A percentile compares a stretch with the other conserved stretches of the same genome.
Evolutionary conservation across 2,797 vertebrate genomes (phyloP).

Genomic region (Platalea minor): DNA sequence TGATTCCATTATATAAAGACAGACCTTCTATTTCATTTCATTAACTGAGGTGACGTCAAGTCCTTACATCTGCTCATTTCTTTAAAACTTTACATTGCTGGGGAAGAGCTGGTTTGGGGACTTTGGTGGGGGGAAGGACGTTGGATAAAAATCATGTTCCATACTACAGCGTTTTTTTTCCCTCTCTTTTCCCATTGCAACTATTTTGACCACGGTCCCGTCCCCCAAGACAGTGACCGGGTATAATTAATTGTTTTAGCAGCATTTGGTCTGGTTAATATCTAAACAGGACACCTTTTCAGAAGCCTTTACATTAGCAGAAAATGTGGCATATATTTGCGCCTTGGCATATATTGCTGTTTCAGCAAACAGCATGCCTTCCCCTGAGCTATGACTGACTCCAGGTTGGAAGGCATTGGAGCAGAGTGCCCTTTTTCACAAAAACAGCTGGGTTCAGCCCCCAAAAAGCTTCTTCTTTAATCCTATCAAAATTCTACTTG

Average conservation of each 20-base stretch:
- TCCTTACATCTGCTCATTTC: background rate
- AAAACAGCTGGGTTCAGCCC: background rate
- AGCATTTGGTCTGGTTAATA: background rate
- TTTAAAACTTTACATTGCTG: background rate
- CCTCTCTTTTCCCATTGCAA: background rate
- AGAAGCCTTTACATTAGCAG: background rate
- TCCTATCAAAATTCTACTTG: background rate
- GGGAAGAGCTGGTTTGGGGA: background rate
- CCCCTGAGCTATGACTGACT: background rate
- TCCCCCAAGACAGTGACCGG: background rate
- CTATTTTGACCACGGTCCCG: background rate
- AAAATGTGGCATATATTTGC: background rate
- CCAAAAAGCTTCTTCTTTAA: background rate
- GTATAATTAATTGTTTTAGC: background rate
- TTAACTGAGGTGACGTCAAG: background rate
- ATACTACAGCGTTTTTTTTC: background rate
- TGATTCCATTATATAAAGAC: slow-evolving; percentile 39
- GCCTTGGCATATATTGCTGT: background rate
- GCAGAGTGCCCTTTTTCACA: background rate
- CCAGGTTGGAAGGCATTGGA: background rate
- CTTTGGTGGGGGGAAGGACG: background rate
- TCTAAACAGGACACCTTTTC: background rate
- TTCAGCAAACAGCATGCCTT: background rate
- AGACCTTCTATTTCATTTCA: background rate
- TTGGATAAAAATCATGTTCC: background rate